Evolutionary conservation across 2,888 invertebrate genomes (phyloP).

Genomic region (Ophion costatus): DNA sequence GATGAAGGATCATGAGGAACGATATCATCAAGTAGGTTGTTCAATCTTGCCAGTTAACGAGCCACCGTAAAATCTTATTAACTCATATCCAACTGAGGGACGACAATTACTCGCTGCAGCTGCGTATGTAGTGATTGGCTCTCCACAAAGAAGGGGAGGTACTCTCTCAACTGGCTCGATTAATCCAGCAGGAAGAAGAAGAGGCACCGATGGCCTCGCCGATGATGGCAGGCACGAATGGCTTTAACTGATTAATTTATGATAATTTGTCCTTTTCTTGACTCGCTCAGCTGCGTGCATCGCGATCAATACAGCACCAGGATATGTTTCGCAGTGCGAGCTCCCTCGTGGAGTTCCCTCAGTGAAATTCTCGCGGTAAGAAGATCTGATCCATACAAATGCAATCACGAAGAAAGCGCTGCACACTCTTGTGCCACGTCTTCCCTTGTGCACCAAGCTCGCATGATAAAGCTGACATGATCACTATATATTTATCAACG

Average conservation of each 20-base stretch:
- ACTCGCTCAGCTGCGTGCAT: constrained; percentile 45
- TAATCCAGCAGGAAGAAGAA: constrained; percentile 10
- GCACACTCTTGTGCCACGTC: constrained; percentile 7
- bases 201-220: constrained; percentile 39
- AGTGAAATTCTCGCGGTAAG: constrained; percentile 47
- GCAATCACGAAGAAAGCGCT: constrained; percentile 74
- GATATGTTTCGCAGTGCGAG: constrained; percentile 26
- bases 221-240: constrained; percentile 36
- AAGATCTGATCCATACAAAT: constrained; percentile 79
- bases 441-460: background rate
- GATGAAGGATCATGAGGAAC: no score
- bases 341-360: constrained; percentile 32
- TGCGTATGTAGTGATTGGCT: background rate
- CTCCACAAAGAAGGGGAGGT: background rate
- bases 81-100: constrained; percentile 23
- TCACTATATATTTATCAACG: background rate
- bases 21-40: background rate
- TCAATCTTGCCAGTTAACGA: background rate
- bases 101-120: constrained; percentile 12
- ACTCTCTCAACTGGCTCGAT: constrained; percentile 6
- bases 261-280: constrained; percentile 34
- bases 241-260: constrained; percentile 56
- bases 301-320: constrained; percentile 44
- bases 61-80: constrained; percentile 24
- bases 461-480: background rate